Evolutionary conservation across 35 echinoderm and acorn worm species (phyloP).

Genomic region (Strongylocentrotus purpuratus): DNA sequence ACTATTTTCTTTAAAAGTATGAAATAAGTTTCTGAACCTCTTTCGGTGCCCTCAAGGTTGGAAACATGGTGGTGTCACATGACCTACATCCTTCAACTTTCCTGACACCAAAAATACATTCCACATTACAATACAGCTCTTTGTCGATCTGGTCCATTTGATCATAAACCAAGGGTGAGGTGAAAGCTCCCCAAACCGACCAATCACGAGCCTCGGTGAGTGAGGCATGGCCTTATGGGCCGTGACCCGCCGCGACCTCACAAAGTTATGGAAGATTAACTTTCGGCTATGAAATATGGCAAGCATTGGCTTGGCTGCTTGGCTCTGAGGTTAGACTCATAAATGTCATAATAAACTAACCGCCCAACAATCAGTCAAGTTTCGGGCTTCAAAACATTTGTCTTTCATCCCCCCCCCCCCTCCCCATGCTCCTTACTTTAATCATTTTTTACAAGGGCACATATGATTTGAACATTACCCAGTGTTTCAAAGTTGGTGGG

Average conservation of each 20-base stretch:
- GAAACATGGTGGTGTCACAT: neutral
- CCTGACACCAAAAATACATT: neutral
- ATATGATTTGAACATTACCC: too few species aligned
- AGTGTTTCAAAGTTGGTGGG: too few species aligned
- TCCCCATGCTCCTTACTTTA: too few species aligned
- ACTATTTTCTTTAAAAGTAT: neutral
- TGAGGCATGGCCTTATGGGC: neutral
- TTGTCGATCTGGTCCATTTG: neutral
- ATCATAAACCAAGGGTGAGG: conserved; percentile 14
- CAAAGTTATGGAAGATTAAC: conserved; percentile 7
- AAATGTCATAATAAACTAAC: conserved; percentile 14
- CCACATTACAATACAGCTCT: neutral
- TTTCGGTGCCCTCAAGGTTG: neutral
- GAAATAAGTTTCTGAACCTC: neutral
- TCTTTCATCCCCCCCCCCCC: neutral
- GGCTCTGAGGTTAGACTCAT: neutral
- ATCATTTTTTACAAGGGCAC: too few species aligned
- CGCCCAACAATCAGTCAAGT: neutral
- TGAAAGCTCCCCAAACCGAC: neutral
- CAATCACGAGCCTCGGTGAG: neutral
- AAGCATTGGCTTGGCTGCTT: neutral
- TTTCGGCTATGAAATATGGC: neutral
- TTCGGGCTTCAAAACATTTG: neutral
- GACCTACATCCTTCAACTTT: conserved; percentile 8
- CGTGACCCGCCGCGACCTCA: neutral